Evolutionary conservation across 2,888 invertebrate genomes (phyloP).

Genomic region (Dicycla oo): DNA sequence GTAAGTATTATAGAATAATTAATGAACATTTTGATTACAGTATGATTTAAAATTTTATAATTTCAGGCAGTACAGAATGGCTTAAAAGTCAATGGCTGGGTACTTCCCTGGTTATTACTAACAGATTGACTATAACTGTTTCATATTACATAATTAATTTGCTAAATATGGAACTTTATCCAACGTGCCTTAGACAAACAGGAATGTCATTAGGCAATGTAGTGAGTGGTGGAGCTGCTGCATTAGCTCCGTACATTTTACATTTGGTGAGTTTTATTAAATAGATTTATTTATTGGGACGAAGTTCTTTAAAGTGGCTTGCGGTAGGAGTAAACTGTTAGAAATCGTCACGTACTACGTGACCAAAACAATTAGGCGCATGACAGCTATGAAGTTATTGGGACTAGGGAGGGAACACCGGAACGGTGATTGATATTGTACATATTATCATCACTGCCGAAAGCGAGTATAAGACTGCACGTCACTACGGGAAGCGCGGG

Average conservation of each 20-base stretch:
- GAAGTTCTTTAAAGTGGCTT: too few relatives aligned
- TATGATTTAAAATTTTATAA: not conserved
- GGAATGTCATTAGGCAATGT: constrained; percentile 91
- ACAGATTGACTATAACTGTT: constrained; percentile 89
- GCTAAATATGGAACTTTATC: constrained; percentile 92
- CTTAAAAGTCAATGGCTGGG: constrained; percentile 73
- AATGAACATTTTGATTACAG: not conserved
- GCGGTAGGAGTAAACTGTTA: too few relatives aligned
- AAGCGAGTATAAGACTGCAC: too few relatives aligned
- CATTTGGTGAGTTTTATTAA: constrained; percentile 84
- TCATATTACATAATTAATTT: constrained; percentile 91
- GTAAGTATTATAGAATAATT: constrained; percentile 39
- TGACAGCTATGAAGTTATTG: too few relatives aligned
- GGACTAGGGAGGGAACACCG: too few relatives aligned
- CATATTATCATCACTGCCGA: too few relatives aligned
- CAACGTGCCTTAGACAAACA: constrained; percentile 92
- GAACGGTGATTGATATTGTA: too few relatives aligned
- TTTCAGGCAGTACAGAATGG: constrained; percentile 65
- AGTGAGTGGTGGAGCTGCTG: constrained; percentile 88
- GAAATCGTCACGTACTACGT: too few relatives aligned
- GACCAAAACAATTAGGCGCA: too few relatives aligned
- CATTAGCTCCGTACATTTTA: constrained; percentile 91
- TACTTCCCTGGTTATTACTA: constrained; percentile 81
- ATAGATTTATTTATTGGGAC: too few relatives aligned
- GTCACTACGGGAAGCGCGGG: too few relatives aligned